Evolutionary conservation across 2,888 invertebrate species (phyloP).

Genomic region (Hypolimnas misippus): DNA sequence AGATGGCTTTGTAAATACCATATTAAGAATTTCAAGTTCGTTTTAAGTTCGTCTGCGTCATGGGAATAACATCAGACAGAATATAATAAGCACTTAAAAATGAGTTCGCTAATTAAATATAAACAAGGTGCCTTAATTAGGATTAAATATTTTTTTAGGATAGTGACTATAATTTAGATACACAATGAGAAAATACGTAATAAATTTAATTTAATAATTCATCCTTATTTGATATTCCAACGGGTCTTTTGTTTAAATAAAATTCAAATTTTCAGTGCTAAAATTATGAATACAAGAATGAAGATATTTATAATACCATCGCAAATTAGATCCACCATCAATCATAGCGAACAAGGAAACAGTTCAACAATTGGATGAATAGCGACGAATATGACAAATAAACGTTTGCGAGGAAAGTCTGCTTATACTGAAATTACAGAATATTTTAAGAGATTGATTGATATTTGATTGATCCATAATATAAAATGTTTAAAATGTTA

Average conservation of each 20-base stretch:
- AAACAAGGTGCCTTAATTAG: neutral
- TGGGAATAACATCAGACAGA: conserved; percentile 3
- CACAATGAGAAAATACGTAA: neutral
- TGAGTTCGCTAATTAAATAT: neutral
- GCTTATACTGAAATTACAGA: conserved; percentile 42
- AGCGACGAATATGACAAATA: conserved; percentile 49
- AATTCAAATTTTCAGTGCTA: too few species aligned
- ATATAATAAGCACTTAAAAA: neutral
- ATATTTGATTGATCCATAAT: conserved; percentile 15
- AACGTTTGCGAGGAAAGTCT: conserved; percentile 48
- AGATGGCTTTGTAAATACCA: conserved; percentile 26
- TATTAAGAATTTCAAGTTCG: conserved; percentile 22
- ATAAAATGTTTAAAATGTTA: neutral
- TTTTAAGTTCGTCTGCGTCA: neutral
- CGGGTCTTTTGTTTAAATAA: too few species aligned
- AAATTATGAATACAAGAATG: neutral
- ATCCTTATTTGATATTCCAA: neutral
- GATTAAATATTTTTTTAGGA: neutral
- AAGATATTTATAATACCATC: conserved; percentile 38
- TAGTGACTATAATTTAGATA: neutral
- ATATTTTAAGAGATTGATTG: too few species aligned
- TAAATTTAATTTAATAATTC: neutral
- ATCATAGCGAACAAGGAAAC: conserved; percentile 50
- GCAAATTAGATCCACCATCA: conserved; percentile 59
- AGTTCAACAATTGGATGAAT: conserved; percentile 59